Evolutionary conservation across 35 echinoderm and acorn worm species (phyloP).

Genomic region (Heliocidaris tuberculata): DNA sequence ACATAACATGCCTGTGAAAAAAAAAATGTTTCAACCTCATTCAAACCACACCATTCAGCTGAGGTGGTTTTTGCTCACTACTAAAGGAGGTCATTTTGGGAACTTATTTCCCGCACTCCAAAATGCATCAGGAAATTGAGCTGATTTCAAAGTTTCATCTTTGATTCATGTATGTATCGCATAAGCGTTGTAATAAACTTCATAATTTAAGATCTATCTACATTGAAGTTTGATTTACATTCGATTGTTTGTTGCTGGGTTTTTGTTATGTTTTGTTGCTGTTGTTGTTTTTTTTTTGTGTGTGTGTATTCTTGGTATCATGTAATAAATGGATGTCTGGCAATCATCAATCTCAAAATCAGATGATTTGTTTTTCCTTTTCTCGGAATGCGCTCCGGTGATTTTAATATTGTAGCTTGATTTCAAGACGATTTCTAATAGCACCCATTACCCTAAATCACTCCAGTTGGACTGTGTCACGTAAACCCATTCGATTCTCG

Average conservation of each 20-base stretch:
- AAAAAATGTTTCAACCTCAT: background rate
- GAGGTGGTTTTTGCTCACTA: background rate
- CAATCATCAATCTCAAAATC: background rate
- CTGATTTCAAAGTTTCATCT: background rate
- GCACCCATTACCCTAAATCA: background rate
- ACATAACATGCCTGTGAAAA: background rate
- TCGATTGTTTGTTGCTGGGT: background rate
- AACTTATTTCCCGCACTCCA: background rate
- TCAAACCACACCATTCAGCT: background rate
- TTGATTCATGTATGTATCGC: background rate
- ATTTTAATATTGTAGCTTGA: background rate
- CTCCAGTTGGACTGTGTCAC: background rate
- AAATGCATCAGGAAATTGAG: background rate
- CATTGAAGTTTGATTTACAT: background rate
- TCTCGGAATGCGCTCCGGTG: background rate
- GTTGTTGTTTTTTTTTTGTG: too few species aligned
- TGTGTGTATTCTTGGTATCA: too few species aligned
- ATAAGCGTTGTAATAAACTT: background rate
- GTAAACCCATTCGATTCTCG: background rate
- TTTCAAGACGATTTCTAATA: background rate
- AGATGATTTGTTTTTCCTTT: background rate
- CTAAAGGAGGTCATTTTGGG: background rate
- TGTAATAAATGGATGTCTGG: background rate
- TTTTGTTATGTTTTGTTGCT: too few species aligned
- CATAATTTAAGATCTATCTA: background rate